These are phyloP conservation scores for Palloptera scutellata DNA, from an alignment of 2,888 invertebrate genomes.

Conservation along the genomic window DNA sequence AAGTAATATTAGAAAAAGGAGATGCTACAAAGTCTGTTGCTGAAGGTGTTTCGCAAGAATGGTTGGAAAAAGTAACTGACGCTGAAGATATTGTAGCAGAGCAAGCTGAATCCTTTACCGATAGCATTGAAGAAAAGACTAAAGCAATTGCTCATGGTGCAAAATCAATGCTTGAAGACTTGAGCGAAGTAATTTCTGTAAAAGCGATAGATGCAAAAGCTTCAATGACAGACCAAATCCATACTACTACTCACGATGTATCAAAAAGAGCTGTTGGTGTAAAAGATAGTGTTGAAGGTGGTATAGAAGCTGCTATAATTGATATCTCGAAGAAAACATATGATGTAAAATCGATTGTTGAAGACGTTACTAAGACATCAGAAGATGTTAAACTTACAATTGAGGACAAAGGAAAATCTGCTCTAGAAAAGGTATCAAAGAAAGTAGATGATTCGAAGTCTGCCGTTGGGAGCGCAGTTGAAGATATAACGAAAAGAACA, in stretches of 20 bases:
- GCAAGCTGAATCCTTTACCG: too few relatives aligned
- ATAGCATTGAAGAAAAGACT: not conserved
- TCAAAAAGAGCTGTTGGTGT: not conserved
- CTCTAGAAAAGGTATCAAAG: not conserved
- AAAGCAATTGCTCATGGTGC: not conserved
- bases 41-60: not conserved
- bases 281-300: not conserved
- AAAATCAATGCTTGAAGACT: not conserved
- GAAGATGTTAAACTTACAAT: constrained; percentile 13
- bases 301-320: not conserved
- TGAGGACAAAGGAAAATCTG: not conserved
- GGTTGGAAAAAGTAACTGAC: not conserved
- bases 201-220: constrained; percentile 3
- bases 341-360: not conserved
- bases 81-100: not conserved
- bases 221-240: not conserved
- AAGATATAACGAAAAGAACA: not conserved
- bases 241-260: constrained; percentile 23
- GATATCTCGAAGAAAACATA: constrained; percentile 15
- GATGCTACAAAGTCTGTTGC: not conserved
- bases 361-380: constrained; percentile 6
- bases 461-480: not conserved
- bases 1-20: constrained; percentile 29
- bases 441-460: constrained; percentile 1
- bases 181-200: not conserved